A percentile compares a stretch with the other conserved stretches of the same genome.
Conservation (phyloP, 2,888 invertebrate species). For the Fragum whitleyi region DNA sequence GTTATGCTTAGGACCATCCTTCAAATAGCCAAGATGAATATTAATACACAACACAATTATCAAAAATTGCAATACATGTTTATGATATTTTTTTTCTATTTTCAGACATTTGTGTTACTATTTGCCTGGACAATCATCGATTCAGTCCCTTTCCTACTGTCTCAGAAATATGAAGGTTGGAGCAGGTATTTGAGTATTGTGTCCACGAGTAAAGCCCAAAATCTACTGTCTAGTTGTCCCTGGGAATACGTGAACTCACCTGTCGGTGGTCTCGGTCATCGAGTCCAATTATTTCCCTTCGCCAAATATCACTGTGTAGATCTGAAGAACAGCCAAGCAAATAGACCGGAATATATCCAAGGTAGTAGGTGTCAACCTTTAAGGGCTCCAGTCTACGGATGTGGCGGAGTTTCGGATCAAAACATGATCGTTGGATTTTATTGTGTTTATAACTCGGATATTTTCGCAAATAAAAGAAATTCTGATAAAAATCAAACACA, state of each 20-base stretch:
- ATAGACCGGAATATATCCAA: neutral
- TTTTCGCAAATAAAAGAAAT: neutral
- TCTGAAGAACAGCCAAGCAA: neutral
- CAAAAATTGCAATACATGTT: no score
- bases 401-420: neutral
- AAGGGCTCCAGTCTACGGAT: neutral
- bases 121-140: slow-evolving; percentile 10
- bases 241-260: slow-evolving; percentile 6
- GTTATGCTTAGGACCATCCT: no score
- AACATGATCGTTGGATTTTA: slow-evolving; percentile 2
- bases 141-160: neutral
- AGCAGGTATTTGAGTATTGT: neutral
- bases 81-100: neutral
- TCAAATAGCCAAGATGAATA: no score
- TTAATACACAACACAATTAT: no score
- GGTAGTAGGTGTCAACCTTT: neutral
- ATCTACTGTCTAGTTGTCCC: slow-evolving; percentile 8
- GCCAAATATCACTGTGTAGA: slow-evolving; percentile 12
- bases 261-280: neutral
- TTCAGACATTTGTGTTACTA: slow-evolving; percentile 9
- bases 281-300: slow-evolving; percentile 9
- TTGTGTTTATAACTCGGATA: neutral
- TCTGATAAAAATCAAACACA: slow-evolving; percentile 3
- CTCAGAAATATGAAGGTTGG: slow-evolving; percentile 15
- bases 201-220: neutral